A percentile compares a stretch with the other conserved stretches of the same genome.
Evolutionary conservation across 1,140 invertebrate species (phyloP).

Genomic region (Dendrolimus kikuchii): DNA sequence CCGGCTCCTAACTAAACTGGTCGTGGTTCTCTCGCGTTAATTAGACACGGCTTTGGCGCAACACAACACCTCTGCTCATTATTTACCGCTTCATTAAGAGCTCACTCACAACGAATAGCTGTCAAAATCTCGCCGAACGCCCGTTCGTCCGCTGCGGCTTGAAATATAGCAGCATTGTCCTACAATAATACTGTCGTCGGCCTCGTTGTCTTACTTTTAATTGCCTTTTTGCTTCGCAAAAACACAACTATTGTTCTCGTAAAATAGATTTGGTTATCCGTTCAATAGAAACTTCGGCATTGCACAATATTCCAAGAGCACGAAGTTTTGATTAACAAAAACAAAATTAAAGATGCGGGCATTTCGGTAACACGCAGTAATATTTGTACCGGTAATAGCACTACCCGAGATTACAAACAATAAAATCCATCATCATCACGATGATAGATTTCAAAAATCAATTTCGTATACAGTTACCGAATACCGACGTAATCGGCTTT

Average conservation of each 20-base stretch:
- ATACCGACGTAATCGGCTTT: constrained; percentile 24
- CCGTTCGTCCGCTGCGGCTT: constrained; percentile 40
- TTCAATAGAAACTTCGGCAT: constrained; percentile 14
- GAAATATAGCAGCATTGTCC: constrained; percentile 60
- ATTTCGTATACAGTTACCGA: constrained; percentile 58
- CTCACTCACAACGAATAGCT: constrained; percentile 52
- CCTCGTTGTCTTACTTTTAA: constrained; percentile 53
- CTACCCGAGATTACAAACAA: constrained; percentile 45
- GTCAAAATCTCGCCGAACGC: constrained; percentile 62
- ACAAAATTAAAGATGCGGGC: constrained; percentile 29
- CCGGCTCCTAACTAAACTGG: constrained; percentile 23
- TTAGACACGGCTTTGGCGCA: constrained; percentile 53
- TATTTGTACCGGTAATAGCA: constrained; percentile 38
- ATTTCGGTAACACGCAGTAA: constrained; percentile 56
- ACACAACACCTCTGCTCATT: constrained; percentile 62
- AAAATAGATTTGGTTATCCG: constrained; percentile 29
- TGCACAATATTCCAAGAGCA: constrained; percentile 32
- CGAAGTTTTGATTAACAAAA: constrained; percentile 44
- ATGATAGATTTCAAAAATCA: constrained; percentile 61
- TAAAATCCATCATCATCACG: constrained; percentile 49
- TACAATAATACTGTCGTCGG: constrained; percentile 61
- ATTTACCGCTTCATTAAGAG: constrained; percentile 70
- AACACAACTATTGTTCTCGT: constrained; percentile 27
- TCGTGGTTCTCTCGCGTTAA: constrained; percentile 39
- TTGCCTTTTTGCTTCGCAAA: constrained; percentile 24